Percentiles rank a stretch among this genome's conserved stretches.
Conservation (phyloP, 2,113 vertebrate species). For the Archocentrus centrarchus region DNA sequence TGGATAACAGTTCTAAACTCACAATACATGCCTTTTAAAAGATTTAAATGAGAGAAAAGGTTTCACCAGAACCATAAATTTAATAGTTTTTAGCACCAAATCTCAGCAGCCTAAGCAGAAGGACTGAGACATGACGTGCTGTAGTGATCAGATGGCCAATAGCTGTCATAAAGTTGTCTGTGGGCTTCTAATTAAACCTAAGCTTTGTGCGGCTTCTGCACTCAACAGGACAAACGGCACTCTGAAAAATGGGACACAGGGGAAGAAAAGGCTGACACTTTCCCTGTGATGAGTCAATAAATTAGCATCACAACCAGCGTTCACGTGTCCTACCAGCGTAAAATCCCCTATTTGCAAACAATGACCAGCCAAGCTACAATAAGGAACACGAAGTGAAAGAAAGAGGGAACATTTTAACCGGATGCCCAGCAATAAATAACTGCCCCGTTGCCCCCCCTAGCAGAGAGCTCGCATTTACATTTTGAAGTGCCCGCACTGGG, state of each 20-base stretch:
- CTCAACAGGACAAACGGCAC: conserved; percentile 34
- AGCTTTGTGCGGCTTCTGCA: conserved; percentile 24
- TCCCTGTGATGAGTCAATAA: conserved; percentile 70
- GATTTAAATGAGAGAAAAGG: too few species aligned
- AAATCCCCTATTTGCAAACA: conserved; percentile 77
- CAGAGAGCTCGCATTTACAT: conserved; percentile 72
- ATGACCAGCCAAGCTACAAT: conserved; percentile 76
- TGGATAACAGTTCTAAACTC: too few species aligned
- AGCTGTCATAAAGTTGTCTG: conserved; percentile 43
- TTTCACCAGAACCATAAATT: background rate
- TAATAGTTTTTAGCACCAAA: background rate
- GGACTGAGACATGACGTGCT: background rate
- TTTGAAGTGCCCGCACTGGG: conserved; percentile 48
- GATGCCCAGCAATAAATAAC: conserved; percentile 80
- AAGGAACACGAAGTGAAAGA: conserved; percentile 74
- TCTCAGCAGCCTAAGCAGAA: background rate
- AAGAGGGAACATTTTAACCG: conserved; percentile 81
- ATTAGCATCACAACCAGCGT: conserved; percentile 78
- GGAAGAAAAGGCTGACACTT: conserved; percentile 42
- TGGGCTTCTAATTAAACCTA: conserved; percentile 32
- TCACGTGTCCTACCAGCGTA: conserved; percentile 71
- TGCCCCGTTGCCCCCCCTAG: conserved; percentile 23
- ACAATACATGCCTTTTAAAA: background rate
- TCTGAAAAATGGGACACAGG: conserved; percentile 20
- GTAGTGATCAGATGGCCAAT: conserved; percentile 23